Conservation (phyloP, 1,140 invertebrate species). For the Apis cerana region DNA sequence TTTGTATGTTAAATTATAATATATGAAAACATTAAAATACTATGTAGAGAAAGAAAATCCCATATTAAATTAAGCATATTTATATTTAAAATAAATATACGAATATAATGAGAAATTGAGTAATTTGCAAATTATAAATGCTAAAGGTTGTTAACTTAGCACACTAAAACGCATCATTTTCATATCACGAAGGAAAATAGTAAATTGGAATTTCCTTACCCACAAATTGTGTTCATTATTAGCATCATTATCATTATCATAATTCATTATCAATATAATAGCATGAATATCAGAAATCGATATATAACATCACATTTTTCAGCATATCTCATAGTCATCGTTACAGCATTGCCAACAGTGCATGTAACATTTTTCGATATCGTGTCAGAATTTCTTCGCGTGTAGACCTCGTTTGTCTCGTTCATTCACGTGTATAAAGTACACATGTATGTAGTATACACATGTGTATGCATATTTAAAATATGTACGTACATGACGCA, state of each 20-base stretch:
- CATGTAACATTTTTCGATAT: conserved; percentile 45
- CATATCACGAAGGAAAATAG: conserved; percentile 38
- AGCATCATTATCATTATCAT: conserved; percentile 65
- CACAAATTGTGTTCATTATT: conserved; percentile 57
- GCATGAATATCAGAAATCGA: conserved; percentile 53
- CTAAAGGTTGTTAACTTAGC: conserved; percentile 30
- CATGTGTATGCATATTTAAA: conserved; percentile 8
- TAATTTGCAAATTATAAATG: conserved; percentile 25
- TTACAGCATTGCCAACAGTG: conserved; percentile 54
- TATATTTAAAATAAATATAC: conserved; percentile 27
- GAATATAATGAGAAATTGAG: conserved; percentile 5
- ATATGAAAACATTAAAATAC: neutral
- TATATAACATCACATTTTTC: conserved; percentile 47
- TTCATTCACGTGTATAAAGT: conserved; percentile 37
- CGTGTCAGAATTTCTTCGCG: conserved; percentile 51
- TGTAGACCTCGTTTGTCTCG: conserved; percentile 40
- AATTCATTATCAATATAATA: conserved; percentile 59
- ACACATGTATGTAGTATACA: neutral
- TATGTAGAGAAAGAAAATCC: neutral
- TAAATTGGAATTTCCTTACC: conserved; percentile 69
- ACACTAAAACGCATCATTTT: conserved; percentile 13
- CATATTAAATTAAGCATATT: conserved; percentile 18
- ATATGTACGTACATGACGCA: conserved; percentile 3
- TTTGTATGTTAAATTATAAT: neutral
- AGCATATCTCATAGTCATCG: conserved; percentile 54